phyloP scores from a whole-genome alignment of 2,888 invertebrate species.

The Dryocosmus kuriphilus region DNA sequence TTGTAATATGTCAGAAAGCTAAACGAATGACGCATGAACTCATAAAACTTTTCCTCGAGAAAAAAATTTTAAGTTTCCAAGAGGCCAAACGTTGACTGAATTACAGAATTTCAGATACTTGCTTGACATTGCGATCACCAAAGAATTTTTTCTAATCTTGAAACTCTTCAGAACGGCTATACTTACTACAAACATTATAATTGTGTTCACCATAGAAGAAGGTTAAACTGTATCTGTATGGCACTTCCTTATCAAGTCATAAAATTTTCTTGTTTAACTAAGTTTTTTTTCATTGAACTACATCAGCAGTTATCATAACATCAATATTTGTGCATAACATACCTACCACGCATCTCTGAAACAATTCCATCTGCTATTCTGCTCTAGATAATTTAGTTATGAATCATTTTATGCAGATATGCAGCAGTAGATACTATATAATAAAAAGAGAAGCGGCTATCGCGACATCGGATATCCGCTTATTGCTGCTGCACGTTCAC shows the following conservation, averaged over 20 bases:
- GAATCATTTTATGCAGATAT: neutral
- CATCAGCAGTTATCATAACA: neutral
- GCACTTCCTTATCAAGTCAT: neutral
- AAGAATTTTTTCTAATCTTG: too few species aligned
- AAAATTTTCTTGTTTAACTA: neutral
- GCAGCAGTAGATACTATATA: too few species aligned
- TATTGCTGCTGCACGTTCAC: neutral
- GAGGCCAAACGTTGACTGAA: too few species aligned
- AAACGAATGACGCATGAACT: neutral
- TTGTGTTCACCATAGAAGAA: neutral
- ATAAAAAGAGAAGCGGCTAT: constrained; percentile 13
- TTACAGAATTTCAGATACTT: too few species aligned
- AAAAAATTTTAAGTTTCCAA: neutral
- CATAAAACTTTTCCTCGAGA: neutral
- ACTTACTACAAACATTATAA: too few species aligned
- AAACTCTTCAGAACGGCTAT: too few species aligned
- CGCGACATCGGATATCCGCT: constrained; percentile 41
- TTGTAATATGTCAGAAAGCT: neutral
- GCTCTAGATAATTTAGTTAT: neutral
- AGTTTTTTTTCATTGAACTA: neutral
- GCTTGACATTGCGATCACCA: too few species aligned
- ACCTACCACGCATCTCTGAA: neutral
- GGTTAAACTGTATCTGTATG: neutral
- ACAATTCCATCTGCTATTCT: neutral
- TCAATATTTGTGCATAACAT: neutral